phyloP scores from a whole-genome alignment of 2,797 vertebrate species.

The Cheirogaleus major region DNA sequence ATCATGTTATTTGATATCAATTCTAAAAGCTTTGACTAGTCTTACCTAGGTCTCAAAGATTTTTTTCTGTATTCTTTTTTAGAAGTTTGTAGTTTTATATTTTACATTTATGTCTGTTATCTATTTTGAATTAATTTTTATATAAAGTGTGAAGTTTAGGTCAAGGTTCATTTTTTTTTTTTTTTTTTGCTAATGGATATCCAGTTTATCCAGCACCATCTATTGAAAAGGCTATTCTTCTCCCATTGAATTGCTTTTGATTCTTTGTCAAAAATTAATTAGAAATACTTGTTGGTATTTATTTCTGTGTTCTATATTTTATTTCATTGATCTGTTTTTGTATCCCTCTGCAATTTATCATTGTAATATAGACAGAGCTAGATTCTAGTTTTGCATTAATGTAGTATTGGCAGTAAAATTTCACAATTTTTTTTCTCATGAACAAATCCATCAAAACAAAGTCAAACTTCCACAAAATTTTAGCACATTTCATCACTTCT shows the following conservation, averaged over 20 bases:
- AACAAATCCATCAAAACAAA: neutral
- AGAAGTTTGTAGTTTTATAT: neutral
- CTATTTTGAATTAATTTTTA: conserved; percentile 9
- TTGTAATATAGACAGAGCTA: neutral
- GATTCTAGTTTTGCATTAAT: conserved; percentile 12
- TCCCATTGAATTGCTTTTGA: neutral
- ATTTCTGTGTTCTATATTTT: neutral
- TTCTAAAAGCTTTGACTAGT: neutral
- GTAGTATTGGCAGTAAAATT: neutral
- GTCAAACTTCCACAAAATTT: neutral
- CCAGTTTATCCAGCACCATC: neutral
- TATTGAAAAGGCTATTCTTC: neutral
- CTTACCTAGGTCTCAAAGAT: neutral
- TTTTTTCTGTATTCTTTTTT: neutral
- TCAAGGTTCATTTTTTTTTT: neutral
- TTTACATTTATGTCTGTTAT: neutral
- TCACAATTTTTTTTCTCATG: neutral
- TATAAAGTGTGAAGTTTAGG: neutral
- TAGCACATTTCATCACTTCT: conserved; percentile 2
- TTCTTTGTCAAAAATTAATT: conserved; percentile 44
- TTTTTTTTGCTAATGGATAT: neutral
- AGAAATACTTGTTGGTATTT: neutral
- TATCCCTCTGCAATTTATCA: neutral
- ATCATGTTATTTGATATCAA: neutral
- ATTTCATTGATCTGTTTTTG: neutral